These are phyloP conservation scores for Aldrovandia affinis DNA, from an alignment of 2,797 vertebrate genomes.

Conservation along the genomic window DNA sequence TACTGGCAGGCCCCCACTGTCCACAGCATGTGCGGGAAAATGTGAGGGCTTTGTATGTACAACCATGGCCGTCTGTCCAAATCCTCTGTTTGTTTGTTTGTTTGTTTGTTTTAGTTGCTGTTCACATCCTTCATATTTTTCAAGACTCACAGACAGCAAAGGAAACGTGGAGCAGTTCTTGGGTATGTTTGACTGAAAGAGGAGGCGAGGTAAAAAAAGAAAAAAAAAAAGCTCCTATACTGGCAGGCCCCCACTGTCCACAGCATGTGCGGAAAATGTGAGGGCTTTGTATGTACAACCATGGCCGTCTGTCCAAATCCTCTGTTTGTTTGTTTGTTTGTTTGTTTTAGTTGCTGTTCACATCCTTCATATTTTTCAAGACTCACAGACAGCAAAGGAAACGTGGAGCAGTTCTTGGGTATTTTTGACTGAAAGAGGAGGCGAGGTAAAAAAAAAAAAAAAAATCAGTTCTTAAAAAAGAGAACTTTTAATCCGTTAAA, in stretches of 20 bases:
- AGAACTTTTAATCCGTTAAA: conserved; percentile 3
- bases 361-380: conserved; percentile 44
- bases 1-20: conserved; percentile 62
- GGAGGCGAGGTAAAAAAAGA: neutral
- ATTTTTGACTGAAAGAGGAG: conserved; percentile 14
- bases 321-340: conserved; percentile 31
- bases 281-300: conserved; percentile 57
- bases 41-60: conserved; percentile 56
- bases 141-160: conserved; percentile 44
- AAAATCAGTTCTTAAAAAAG: conserved; percentile 36
- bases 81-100: conserved; percentile 34
- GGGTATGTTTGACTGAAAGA: conserved; percentile 8
- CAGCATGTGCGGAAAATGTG: conserved; percentile 60
- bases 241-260: conserved; percentile 65
- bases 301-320: conserved; percentile 36
- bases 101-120: conserved; percentile 39
- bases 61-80: conserved; percentile 45
- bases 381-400: conserved; percentile 43
- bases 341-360: conserved; percentile 42
- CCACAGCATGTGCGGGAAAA: conserved; percentile 61
- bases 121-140: conserved; percentile 45
- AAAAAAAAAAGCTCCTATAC: conserved; percentile 43
- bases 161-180: conserved; percentile 7
- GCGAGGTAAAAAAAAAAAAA: neutral
- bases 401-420: neutral